Evolutionary conservation across 1,140 invertebrate species (phyloP).

Genomic region (Drosophila prosaltans): DNA sequence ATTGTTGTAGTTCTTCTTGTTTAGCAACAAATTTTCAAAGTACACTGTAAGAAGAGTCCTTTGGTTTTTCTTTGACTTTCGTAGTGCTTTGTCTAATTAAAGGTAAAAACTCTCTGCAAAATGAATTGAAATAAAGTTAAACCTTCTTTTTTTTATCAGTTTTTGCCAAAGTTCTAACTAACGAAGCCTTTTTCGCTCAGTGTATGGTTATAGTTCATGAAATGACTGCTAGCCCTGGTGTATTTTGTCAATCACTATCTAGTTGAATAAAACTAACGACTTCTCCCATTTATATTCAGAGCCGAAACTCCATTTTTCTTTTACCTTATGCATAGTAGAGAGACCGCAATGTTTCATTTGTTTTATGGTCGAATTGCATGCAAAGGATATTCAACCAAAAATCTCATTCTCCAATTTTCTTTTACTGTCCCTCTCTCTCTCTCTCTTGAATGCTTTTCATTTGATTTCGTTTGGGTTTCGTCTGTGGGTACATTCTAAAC

Average conservation of each 20-base stretch:
- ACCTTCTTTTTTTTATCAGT: no score
- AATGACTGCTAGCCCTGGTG: conserved; percentile 17
- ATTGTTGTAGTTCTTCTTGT: background rate
- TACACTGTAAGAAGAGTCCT: conserved; percentile 25
- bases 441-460: conserved; percentile 22
- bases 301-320: conserved; percentile 8
- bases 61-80: no score
- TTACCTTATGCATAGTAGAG: conserved; percentile 41
- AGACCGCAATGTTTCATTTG: conserved; percentile 72
- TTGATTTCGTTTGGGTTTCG: conserved; percentile 33
- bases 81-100: no score
- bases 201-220: conserved; percentile 13
- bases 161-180: no score
- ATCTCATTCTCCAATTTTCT: conserved; percentile 14
- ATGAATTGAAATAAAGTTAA: no score
- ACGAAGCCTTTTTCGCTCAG: background rate
- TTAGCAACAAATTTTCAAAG: background rate
- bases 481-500: conserved; percentile 26
- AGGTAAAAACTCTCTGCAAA: no score
- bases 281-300: conserved; percentile 13
- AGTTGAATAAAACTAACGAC: conserved; percentile 21
- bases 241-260: conserved; percentile 64
- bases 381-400: conserved; percentile 62
- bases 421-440: no score
- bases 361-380: conserved; percentile 73